Percentiles rank a stretch among this genome's conserved stretches.
phyloP scores from a whole-genome alignment of 2,113 vertebrate species.

The Cyprinodon variegatus region DNA sequence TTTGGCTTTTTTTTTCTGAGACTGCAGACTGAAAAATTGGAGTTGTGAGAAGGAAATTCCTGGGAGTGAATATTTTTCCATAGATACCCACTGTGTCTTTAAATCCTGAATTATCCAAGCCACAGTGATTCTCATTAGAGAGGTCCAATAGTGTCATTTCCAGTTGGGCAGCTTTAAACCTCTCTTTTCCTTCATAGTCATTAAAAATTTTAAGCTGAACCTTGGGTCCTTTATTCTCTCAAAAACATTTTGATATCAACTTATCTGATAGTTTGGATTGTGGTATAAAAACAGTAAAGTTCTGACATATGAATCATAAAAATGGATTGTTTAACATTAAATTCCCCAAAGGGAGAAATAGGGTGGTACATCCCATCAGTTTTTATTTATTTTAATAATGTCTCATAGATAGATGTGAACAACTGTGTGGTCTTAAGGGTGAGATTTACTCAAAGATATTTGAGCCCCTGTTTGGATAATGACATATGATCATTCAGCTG shows the following conservation, averaged over 20 bases:
- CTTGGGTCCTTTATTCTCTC: neutral
- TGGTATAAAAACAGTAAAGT: neutral
- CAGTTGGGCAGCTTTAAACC: neutral
- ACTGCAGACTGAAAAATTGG: neutral
- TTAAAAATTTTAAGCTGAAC: neutral
- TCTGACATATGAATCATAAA: slow-evolving; percentile 9
- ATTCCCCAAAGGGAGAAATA: slow-evolving; percentile 3
- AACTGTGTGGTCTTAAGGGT: neutral
- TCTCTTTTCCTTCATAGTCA: neutral
- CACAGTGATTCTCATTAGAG: neutral
- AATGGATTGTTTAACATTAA: slow-evolving; percentile 18
- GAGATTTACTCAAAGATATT: neutral
- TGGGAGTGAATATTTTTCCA: no score
- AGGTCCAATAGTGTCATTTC: no score
- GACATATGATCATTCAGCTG: neutral
- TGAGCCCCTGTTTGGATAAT: neutral
- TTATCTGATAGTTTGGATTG: neutral
- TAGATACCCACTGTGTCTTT: no score
- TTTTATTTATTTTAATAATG: neutral
- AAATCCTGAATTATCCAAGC: neutral
- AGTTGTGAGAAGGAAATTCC: neutral
- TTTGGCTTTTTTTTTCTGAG: neutral
- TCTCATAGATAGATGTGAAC: neutral
- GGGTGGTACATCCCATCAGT: neutral
- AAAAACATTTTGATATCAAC: neutral